A percentile compares a stretch with the other conserved stretches of the same genome.
Evolutionary conservation across 2,113 vertebrate species (phyloP).

Genomic region (Halichoeres trimaculatus): DNA sequence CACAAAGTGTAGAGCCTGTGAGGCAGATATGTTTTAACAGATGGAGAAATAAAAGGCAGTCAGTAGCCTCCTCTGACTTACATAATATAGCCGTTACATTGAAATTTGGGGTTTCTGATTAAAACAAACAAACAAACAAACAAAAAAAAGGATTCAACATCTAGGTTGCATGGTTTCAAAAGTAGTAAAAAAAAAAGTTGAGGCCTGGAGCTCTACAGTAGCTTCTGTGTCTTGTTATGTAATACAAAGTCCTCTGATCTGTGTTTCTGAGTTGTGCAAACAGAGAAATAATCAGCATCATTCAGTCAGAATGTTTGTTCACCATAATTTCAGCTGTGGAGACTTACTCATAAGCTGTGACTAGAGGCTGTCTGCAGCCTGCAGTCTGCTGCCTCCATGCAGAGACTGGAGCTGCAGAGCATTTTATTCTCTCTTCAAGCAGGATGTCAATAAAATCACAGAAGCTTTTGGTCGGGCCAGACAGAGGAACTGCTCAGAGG

Average conservation of each 20-base stretch:
- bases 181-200: not conserved
- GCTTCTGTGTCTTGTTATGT: not conserved
- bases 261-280: slow-evolving; percentile 30
- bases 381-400: slow-evolving; percentile 34
- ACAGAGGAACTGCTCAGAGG: slow-evolving; percentile 59
- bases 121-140: not conserved
- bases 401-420: slow-evolving; percentile 30
- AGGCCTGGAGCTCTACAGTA: not conserved
- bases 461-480: slow-evolving; percentile 60
- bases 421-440: slow-evolving; percentile 57
- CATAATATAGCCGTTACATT: not conserved
- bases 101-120: not conserved
- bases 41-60: slow-evolving; percentile 10
- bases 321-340: slow-evolving; percentile 48
- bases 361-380: slow-evolving; percentile 42
- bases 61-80: slow-evolving; percentile 17
- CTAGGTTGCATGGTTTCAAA: not conserved
- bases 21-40: not conserved
- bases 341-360: slow-evolving; percentile 46
- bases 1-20: not conserved
- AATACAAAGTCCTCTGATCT: slow-evolving; percentile 3
- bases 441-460: slow-evolving; percentile 66
- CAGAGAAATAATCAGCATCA: slow-evolving; percentile 15
- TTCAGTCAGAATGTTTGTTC: slow-evolving; percentile 20
- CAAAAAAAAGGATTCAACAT: not conserved